Evolutionary conservation across 2,888 invertebrate species (phyloP), one percentile per base, ranked within the genome.

Genomic region (Holacanthella duospinosa): DNA sequence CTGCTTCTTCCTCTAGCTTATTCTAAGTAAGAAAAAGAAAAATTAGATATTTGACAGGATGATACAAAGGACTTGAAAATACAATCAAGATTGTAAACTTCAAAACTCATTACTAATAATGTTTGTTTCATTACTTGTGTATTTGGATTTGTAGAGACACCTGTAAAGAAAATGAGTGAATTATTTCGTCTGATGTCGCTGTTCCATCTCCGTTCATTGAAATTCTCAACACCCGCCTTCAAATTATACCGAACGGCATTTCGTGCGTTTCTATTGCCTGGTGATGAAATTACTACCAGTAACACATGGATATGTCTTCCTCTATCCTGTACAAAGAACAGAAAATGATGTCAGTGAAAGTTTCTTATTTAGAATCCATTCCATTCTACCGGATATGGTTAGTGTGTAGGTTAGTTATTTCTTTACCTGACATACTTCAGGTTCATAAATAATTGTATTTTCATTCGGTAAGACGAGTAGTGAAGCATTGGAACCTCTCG

Each of bases 211-310:
- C 21, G 4, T 21, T 48, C 21, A 25, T 36, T 43, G n/a, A 25
- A 21, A 6, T 16, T 29, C 9, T 60, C 48, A 19, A 66, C 24
- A 28, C 26, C 28, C n/a, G 60, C 28, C 1, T 54, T 56, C 26
- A 66, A 64, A 6, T 63, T 63, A 1, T 43, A 27, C 3, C 71
- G 60, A 24, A 71, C 65, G 1, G 63, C 60, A 21, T 69, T 64
- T n/a, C 71, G 53, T 12, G 62, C 53, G 12, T 66, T 61, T 6
- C 56, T 28, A 59, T 71, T 70, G 25, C 66, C 67, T 1, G 71
- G 70, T 0, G 71, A 60, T 6, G 70, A 66, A 29, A 67, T 67
- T 25, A 70, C 65, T 29, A 71, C 60, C 16, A 71, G 59, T 6
- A 71, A 44, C 0, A 65, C 44, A 48, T 64, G 68, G 1, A 66